Base-by-base conservation (phyloP, 1,140 invertebrate species). In the Cheumatopsyche charites region DNA sequence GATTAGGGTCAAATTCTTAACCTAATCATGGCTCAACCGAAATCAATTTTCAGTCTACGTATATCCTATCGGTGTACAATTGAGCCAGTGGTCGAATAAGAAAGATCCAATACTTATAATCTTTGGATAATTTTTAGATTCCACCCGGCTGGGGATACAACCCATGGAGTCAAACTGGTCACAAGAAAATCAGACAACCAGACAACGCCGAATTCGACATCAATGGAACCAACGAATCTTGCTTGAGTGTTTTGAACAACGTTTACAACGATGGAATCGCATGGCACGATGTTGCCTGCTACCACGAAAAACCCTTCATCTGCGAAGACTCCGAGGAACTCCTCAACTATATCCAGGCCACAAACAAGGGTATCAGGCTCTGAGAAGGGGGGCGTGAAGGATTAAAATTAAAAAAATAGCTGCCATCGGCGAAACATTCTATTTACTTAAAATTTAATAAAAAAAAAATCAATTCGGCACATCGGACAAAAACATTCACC, bases 201-300 rank as follows among this genome's bases (percentile, higher is more conserved):
- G 94, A 96, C 80, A 96, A 95, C 78, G 94, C 94, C 0, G 94
- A 95, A 81, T 95, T 92, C 82, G 92, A 94, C 77, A 95, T 96
- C 82, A 96, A 95, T 82, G 88, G 91, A 55, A 95, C 93, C 36
- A 89, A 88, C 63, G 94, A 96, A 79, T 93, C 93, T 36, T 96
- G 94, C 78, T 78, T 95, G 71, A 92, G 91, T 11, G 87, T 95
- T 47, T 84, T 95, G 36, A 96, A 96, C 86, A 95, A 95, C 81
- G 93, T 95, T 0, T 95, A 95, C 87, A 92, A 92, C 73, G 94
- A 96, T 80, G 94, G 93, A 62, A 93, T 95, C 77, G 91, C 90
- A 62, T 95, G 93, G 93, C 94, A 95, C 83, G 94, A 96, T 80
- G 93, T 95, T 42, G 94, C 93, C 71, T 96, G 94, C 81, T 95